phyloP scores from a whole-genome alignment of 2,113 vertebrate genomes.

The Leptodactylus fuscus region DNA sequence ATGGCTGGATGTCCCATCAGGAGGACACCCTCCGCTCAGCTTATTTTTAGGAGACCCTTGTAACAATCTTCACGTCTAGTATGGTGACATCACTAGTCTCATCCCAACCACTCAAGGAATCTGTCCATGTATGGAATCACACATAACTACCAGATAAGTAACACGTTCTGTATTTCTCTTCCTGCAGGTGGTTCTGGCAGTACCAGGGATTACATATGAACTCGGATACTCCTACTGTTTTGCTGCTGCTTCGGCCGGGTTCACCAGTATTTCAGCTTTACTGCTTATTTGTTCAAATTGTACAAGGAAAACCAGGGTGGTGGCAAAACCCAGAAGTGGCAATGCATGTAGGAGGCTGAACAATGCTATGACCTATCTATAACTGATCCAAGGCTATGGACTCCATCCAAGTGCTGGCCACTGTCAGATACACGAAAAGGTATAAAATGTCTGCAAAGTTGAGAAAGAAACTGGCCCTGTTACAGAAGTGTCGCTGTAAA shows the following conservation, averaged over 20 bases:
- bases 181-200: constrained; percentile 56
- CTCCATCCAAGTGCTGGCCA: no score
- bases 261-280: neutral
- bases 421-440: neutral
- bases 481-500: neutral
- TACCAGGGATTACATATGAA: constrained; percentile 65
- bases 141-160: neutral
- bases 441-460: neutral
- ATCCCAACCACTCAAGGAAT: no score
- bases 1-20: neutral
- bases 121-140: no score
- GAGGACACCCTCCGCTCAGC: no score
- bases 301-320: neutral
- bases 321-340: neutral
- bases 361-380: constrained; percentile 57
- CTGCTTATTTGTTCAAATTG: constrained; percentile 15
- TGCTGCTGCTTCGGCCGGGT: neutral
- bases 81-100: no score
- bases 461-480: neutral
- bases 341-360: neutral
- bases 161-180: neutral
- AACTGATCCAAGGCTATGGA: neutral
- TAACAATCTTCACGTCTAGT: no score
- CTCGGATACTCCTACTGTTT: constrained; percentile 63
- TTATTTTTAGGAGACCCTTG: no score